These are phyloP conservation scores for Drosophila setifemur DNA, from an alignment of 1,140 invertebrate genomes.

Conservation along the genomic window DNA sequence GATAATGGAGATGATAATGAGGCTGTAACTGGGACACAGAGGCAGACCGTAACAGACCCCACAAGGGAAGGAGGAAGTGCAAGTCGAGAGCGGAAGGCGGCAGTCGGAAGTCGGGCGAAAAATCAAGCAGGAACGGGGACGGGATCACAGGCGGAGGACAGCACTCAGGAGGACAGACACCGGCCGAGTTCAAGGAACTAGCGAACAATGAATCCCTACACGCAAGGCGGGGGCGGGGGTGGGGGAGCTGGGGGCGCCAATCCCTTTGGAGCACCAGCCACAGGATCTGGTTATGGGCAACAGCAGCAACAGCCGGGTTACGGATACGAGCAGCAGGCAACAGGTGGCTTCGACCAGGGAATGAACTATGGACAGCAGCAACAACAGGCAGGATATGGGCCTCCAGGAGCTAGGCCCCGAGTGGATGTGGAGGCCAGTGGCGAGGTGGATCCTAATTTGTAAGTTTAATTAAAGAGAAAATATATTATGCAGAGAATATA, in stretches of 20 bases:
- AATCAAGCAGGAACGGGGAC: background rate
- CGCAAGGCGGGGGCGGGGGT: conserved; percentile 32
- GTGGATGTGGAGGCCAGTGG: conserved; percentile 89
- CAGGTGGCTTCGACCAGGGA: conserved; percentile 60
- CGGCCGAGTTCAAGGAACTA: conserved; percentile 33
- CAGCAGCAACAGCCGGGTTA: conserved; percentile 33
- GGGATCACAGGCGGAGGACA: conserved; percentile 6
- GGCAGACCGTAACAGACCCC: conserved; percentile 8
- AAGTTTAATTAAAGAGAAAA: conserved; percentile 50
- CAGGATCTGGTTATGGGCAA: conserved; percentile 39
- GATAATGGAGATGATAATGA: conserved; percentile 42
- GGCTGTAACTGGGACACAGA: conserved; percentile 37
- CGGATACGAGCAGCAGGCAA: conserved; percentile 63
- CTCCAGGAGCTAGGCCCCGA: conserved; percentile 84
- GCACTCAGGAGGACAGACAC: conserved; percentile 3
- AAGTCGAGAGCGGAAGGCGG: conserved; percentile 14
- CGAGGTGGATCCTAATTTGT: conserved; percentile 89
- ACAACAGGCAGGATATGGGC: conserved; percentile 51
- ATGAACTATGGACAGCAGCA: conserved; percentile 33
- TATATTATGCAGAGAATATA: background rate
- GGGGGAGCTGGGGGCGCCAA: conserved; percentile 51
- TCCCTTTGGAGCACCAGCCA: conserved; percentile 66
- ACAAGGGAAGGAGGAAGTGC: conserved; percentile 28
- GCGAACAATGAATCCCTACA: conserved; percentile 71
- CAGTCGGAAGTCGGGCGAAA: too few species aligned